phyloP scores from a whole-genome alignment of 2,113 vertebrate species.

The Rattus norvegicus region GRCr8 NC_086028.1:52024501-52025000 shows the following conservation, averaged over 20 bases:
- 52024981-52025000: not conserved
- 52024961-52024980: not conserved
- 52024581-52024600: not conserved
- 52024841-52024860: too few species aligned
- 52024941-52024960: not conserved
- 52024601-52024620: not conserved
- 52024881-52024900: not conserved
- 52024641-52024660: not conserved
- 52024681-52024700: not conserved
- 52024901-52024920: not conserved
- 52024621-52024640: not conserved
- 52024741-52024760: not conserved
- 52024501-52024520: not conserved
- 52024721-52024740: not conserved
- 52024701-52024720: not conserved
- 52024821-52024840: not conserved
- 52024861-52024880: not conserved
- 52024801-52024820: not conserved
- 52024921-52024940: not conserved
- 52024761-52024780: not conserved
- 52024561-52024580: not conserved
- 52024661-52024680: not conserved
- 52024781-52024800: not conserved
- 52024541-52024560: not conserved
- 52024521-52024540: not conserved